Conservation (phyloP, 2,888 invertebrate species). For the Pheosia tremula region DNA sequence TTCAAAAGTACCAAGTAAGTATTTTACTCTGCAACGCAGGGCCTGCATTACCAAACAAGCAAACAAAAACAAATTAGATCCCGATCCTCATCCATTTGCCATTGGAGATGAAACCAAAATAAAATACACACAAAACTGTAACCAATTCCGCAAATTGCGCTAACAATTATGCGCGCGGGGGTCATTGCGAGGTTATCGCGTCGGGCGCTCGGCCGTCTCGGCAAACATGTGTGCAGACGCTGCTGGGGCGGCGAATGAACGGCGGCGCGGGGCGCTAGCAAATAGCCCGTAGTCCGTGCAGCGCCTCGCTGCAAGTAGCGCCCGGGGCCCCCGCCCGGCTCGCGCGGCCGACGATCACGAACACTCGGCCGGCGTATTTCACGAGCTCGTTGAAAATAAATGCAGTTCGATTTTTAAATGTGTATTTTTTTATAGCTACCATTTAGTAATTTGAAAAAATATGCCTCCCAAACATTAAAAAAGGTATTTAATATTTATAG, state of each 20-base stretch:
- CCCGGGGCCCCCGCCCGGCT: not conserved
- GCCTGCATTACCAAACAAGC: not conserved
- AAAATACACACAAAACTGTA: not conserved
- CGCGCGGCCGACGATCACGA: conserved; percentile 20
- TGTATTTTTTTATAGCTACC: not conserved
- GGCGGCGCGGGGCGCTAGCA: conserved; percentile 14
- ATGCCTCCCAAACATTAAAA: no score
- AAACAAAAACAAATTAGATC: not conserved
- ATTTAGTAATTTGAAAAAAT: no score
- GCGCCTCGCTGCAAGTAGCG: not conserved
- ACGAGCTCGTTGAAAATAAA: not conserved
- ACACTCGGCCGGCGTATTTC: conserved; percentile 15
- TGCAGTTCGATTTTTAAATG: not conserved
- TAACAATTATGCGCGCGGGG: conserved; percentile 30
- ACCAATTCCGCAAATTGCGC: conserved; percentile 24
- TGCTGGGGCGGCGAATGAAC: conserved; percentile 27
- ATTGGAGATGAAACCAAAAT: not conserved
- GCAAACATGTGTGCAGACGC: conserved; percentile 39
- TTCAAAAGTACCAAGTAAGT: not conserved
- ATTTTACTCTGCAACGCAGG: not conserved
- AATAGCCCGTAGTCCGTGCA: conserved; percentile 27
- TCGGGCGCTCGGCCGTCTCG: conserved; percentile 15
- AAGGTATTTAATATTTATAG: no score
- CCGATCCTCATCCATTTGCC: conserved; percentile 5
- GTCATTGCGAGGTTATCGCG: conserved; percentile 34